Evolutionary conservation across 2,888 invertebrate genomes (phyloP), one percentile per base, ranked within the genome.

Genomic region (Suillia variegata): DNA sequence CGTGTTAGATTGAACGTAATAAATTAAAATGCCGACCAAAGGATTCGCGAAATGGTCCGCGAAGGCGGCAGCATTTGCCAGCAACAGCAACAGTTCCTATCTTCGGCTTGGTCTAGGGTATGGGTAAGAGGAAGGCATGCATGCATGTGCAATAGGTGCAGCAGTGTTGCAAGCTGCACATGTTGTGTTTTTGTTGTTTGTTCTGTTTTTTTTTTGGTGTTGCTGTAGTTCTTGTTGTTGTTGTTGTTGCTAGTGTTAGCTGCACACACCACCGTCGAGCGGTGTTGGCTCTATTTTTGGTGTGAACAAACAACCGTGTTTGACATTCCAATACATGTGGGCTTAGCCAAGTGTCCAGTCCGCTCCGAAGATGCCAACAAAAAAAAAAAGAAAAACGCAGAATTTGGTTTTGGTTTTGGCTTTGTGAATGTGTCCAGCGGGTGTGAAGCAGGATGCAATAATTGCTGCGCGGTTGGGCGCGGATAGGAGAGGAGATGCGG

Each of bases 1-100:
- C 76, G 76, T 78, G 76, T 77, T 78, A 77, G 76, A 78, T 78
- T 75, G 76, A 75, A 73, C 75, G 78, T 76, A 78, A 77, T 77
- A 77, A 77, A 77, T 77, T 77, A 70, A 71, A 76, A 76, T 77
- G 73, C 76, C 77, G 72, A 73, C 77, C 54, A 59, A 49, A 50
- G 45, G 45, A 45, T 45, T 6, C 20, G 17, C 5, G 18, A 45
- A 18, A 45, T 45, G 18, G 17, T 18, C 45, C 38, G 31, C 38
- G n/a, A 38, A n/a, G 4, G 38, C 15, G 38, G n/a, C 38, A 31
- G 31, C 6, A 6, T 6, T n/a, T 12, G 31, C 31, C 12, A 38
- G 38, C 38, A 13, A 38, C 8, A 13, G 24, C 34, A 34, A 45
- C n/a, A 13, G 18, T 18, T 26, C 12, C 6, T 31, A 31, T 6